Base-by-base conservation (phyloP, 2,888 invertebrate species). In the Limnephilus rhombicus region DNA sequence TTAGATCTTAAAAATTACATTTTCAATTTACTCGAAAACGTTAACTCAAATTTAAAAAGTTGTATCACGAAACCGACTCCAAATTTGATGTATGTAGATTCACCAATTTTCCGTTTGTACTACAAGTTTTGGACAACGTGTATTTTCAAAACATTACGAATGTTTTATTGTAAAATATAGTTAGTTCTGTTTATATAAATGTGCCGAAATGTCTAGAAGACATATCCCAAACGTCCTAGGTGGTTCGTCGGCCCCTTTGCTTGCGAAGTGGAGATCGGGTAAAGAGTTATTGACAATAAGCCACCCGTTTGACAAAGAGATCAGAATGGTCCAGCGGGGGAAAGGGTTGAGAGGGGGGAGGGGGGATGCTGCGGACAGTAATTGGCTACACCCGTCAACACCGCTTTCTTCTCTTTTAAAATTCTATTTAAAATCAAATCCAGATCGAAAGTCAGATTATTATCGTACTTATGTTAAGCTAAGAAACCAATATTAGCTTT, bases 361-460 rank as follows among this genome's bases (percentile, higher is more conserved):
- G 83, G 41, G 85, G 68, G 80, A 29, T 89, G 80, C 37, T 37
- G 49, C 41, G 86, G 90, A 85, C 82, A 90, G 89, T 93, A 85
- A 93, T 93, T 93, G 92, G 93, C 85, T 85, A 41, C 91, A 91
- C 90, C 90, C 90, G 91, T 93, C 93, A 92, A 92, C 93, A 88
- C 91, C 82, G n/a, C 49, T 34, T 49, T 92, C 91, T 83, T 88
- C 45, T 80, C 34, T 45, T 91, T 87, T 31, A 49, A 45, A 81
- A 90, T 92, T 90, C 86, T 90, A 92, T 92, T 91, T 86, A 82
- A 92, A 85, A 91, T 53, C 41, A 91, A 81, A 90, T 24, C 88
- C 89, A 89, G 24, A 86, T 80, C 80, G 80, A 37, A 80, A 89
- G 80, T 89, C 80, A 89, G 88, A 89, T 89, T 89, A 80, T 89